Conservation (phyloP, 1,140 invertebrate species). For the Solenopsis fugax region DNA sequence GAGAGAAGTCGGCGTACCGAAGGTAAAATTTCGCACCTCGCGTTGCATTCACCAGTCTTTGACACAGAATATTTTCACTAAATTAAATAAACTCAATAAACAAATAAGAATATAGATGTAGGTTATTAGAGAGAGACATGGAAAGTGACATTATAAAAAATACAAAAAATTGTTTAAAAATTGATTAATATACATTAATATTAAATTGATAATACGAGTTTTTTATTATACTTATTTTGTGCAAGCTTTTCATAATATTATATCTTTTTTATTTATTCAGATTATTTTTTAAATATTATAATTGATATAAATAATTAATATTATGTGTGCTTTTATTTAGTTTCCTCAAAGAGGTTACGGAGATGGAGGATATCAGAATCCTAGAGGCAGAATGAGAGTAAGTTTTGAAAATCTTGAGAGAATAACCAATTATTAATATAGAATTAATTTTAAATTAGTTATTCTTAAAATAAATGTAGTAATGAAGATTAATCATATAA, state of each 20-base stretch:
- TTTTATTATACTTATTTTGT: too few species aligned
- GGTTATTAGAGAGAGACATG: neutral
- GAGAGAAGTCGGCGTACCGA: conserved; percentile 93
- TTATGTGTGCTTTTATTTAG: conserved; percentile 74
- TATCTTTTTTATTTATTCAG: neutral
- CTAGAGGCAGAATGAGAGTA: conserved; percentile 86
- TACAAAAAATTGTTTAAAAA: neutral
- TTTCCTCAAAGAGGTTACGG: conserved; percentile 86
- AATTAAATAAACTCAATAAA: neutral
- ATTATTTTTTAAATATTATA: neutral
- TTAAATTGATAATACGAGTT: too few species aligned
- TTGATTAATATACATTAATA: neutral
- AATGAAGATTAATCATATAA: neutral
- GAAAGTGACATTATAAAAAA: neutral
- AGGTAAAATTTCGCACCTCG: conserved; percentile 88
- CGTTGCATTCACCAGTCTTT: neutral
- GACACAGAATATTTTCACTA: neutral
- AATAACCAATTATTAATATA: conserved; percentile 26
- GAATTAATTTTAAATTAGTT: neutral
- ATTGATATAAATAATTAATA: neutral
- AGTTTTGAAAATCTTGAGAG: conserved; percentile 75
- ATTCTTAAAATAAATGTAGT: conserved; percentile 26
- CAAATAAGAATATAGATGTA: neutral
- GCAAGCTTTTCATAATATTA: neutral
- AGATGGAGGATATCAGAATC: conserved; percentile 84